These are phyloP conservation scores for Allygus modestus DNA, from an alignment of 2,888 invertebrate genomes.

Conservation along the genomic window DNA sequence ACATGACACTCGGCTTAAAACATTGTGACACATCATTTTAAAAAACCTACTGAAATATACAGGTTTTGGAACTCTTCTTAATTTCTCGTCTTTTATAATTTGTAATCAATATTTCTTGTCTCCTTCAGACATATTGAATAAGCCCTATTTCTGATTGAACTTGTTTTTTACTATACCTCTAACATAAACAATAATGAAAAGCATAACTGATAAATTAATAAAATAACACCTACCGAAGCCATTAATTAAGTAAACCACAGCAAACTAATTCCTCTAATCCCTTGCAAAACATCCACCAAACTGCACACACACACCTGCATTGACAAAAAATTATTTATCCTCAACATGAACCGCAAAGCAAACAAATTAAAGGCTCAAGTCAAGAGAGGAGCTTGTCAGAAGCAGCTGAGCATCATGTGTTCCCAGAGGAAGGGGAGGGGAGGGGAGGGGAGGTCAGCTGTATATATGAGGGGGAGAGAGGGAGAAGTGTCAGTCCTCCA, in stretches of 20 bases:
- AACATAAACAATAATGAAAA: too few species aligned
- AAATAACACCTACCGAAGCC: background rate
- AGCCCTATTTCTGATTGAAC: too few species aligned
- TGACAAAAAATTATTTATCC: background rate
- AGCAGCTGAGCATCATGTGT: slow-evolving; percentile 9
- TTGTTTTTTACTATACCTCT: too few species aligned
- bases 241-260: background rate
- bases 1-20: too few species aligned
- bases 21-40: too few species aligned
- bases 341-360: background rate
- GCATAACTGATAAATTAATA: too few species aligned
- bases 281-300: background rate
- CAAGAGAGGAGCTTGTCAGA: background rate
- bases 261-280: slow-evolving; percentile 1
- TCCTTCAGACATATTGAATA: too few species aligned
- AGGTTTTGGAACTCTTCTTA: too few species aligned
- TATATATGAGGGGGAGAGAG: slow-evolving; percentile 7
- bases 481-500: slow-evolving; percentile 11
- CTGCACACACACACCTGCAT: background rate
- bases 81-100: too few species aligned
- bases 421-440: slow-evolving; percentile 4
- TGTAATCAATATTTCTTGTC: too few species aligned
- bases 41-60: too few species aligned
- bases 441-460: background rate
- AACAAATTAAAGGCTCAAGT: background rate